Percentiles rank a stretch among this genome's conserved stretches.
phyloP scores from a whole-genome alignment of 2,797 vertebrate species.

The Uromys caudimaculatus region DNA sequence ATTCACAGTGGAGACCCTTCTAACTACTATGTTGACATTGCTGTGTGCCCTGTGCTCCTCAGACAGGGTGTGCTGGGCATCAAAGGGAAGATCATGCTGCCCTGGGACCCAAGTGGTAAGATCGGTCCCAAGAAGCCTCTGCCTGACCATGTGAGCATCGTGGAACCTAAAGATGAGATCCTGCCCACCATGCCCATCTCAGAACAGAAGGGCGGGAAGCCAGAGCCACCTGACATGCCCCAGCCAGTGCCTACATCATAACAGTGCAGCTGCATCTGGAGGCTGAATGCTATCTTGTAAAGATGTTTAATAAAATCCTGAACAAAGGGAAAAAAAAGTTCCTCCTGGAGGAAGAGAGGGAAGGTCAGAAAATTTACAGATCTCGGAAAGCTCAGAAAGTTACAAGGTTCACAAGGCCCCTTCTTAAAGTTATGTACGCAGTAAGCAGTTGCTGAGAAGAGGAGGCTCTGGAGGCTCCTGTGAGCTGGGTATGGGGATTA shows the following conservation, averaged over 20 bases:
- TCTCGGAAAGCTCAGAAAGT: not conserved
- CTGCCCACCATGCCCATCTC: constrained; percentile 97
- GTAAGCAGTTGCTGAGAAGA: not conserved
- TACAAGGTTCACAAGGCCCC: not conserved
- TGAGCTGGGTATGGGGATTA: not conserved
- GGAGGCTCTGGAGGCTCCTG: not conserved
- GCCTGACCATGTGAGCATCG: constrained; percentile 98
- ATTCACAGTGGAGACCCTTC: constrained; percentile 99
- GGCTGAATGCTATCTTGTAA: no score
- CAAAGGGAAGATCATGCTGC: constrained; percentile 99
- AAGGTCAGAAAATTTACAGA: no score
- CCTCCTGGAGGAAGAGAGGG: not conserved
- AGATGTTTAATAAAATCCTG: no score
- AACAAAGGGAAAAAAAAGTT: no score
- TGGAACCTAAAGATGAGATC: constrained; percentile 98
- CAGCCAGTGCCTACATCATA: constrained; percentile 83
- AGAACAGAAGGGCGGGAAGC: constrained; percentile 98
- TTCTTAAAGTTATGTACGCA: not conserved
- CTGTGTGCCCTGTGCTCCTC: constrained; percentile 96
- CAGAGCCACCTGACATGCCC: constrained; percentile 96
- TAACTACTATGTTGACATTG: constrained; percentile 99
- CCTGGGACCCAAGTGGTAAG: constrained; percentile 99
- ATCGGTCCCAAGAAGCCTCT: constrained; percentile 99
- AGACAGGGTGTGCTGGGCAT: constrained; percentile 98
- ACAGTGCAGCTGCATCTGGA: no score